phyloP scores from a whole-genome alignment of 2,113 vertebrate genomes.

The Sakesphorus luctuosus region DNA sequence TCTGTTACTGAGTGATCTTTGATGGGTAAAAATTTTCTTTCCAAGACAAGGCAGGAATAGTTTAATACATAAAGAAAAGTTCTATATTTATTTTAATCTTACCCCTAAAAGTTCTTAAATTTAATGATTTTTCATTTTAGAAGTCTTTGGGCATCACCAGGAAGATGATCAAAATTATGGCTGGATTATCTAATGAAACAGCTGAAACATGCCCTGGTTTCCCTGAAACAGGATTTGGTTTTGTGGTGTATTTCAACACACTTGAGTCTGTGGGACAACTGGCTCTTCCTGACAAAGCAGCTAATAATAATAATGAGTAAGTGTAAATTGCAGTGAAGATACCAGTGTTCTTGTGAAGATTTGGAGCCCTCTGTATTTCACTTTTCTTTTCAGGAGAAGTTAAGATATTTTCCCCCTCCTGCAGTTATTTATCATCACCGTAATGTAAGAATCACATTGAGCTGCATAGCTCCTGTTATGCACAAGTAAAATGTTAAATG shows the following conservation, averaged over 20 bases:
- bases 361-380: neutral
- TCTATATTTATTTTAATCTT: neutral
- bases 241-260: neutral
- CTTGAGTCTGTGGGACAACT: neutral
- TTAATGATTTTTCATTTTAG: neutral
- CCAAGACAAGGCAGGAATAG: neutral
- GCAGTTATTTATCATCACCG: constrained; percentile 65
- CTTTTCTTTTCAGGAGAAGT: constrained; percentile 20
- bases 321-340: neutral
- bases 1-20: neutral
- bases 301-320: neutral
- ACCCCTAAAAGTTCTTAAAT: neutral
- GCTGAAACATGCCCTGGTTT: neutral
- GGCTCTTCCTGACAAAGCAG: neutral
- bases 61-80: neutral
- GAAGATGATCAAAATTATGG: neutral
- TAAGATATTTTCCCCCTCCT: neutral
- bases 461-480: constrained; percentile 57
- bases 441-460: constrained; percentile 66
- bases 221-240: neutral
- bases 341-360: neutral
- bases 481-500: constrained; percentile 70
- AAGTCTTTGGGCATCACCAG: neutral
- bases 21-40: neutral
- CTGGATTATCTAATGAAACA: neutral